Percentiles rank a stretch among this genome's conserved stretches.
Conservation (phyloP, 30 jellyfish, hydroid and myxozoan species). For the Turritopsis rubra region DNA sequence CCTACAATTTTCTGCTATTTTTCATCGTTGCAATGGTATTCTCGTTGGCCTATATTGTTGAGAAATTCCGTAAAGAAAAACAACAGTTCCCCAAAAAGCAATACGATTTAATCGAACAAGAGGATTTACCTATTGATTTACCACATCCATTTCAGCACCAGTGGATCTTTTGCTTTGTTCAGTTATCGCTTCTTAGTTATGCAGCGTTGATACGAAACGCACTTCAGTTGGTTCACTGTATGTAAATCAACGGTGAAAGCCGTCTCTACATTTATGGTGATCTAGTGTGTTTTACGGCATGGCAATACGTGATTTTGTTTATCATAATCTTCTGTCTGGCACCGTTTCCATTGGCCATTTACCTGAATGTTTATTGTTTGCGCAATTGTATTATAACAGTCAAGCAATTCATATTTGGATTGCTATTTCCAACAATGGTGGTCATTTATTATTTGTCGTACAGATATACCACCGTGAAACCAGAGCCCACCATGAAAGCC, state of each 20-base stretch:
- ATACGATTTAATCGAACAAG: not conserved
- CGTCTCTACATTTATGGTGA: constrained; percentile 26
- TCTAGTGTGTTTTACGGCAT: constrained; percentile 17
- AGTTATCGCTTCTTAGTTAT: constrained; percentile 22
- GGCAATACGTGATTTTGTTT: constrained; percentile 29
- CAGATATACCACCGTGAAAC: not conserved
- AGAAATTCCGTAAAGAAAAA: not conserved
- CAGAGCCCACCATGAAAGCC: not conserved
- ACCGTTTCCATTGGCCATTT: constrained; percentile 21
- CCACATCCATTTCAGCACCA: not conserved
- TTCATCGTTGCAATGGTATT: not conserved
- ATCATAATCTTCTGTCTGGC: constrained; percentile 17
- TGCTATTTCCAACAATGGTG: not conserved
- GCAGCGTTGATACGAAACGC: not conserved
- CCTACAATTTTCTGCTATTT: not conserved
- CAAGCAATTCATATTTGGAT: not conserved
- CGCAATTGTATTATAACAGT: constrained; percentile 4
- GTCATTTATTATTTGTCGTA: not conserved
- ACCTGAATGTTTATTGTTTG: not conserved
- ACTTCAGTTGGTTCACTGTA: constrained; percentile 25
- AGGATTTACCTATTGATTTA: not conserved
- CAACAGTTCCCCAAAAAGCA: not conserved
- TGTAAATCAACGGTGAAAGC: not conserved
- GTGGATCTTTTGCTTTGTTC: constrained; percentile 18
- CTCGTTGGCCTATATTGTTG: not conserved